These are phyloP conservation scores for Takifugu bimaculatus DNA, from an alignment of 2,113 vertebrate genomes.

Conservation along the genomic window DNA sequence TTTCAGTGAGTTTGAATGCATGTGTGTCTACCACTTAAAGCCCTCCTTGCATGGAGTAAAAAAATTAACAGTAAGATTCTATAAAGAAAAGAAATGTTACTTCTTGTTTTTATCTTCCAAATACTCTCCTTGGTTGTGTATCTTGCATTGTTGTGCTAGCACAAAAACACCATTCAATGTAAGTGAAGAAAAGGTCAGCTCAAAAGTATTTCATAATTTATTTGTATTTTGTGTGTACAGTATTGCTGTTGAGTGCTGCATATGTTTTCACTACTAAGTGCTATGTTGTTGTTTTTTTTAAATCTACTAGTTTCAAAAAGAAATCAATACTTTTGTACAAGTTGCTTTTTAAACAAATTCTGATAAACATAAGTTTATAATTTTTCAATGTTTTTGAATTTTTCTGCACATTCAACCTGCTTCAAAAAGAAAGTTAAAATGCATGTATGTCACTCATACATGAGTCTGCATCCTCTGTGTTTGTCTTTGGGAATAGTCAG, in stretches of 20 bases:
- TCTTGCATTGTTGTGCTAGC: slow-evolving; percentile 41
- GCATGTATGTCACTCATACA: slow-evolving; percentile 74
- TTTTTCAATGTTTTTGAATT: slow-evolving; percentile 7
- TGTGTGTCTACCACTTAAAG: slow-evolving; percentile 12
- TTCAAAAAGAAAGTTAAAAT: slow-evolving; percentile 20
- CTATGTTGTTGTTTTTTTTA: not conserved
- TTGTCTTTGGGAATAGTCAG: slow-evolving; percentile 90
- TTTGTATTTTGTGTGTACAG: slow-evolving; percentile 5
- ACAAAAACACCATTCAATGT: slow-evolving; percentile 8
- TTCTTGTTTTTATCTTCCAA: slow-evolving; percentile 13
- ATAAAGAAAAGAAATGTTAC: slow-evolving; percentile 3
- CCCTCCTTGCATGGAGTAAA: slow-evolving; percentile 43
- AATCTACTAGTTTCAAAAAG: slow-evolving; percentile 17
- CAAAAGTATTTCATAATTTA: slow-evolving; percentile 5
- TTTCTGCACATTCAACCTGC: slow-evolving; percentile 4
- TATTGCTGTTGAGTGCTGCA: slow-evolving; percentile 47
- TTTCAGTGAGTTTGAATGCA: not conserved
- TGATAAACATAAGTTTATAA: slow-evolving; percentile 2
- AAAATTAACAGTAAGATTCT: slow-evolving; percentile 12
- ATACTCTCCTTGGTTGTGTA: slow-evolving; percentile 53
- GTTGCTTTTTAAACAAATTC: slow-evolving; percentile 6
- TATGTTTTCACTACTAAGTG: slow-evolving; percentile 22
- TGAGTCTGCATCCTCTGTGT: slow-evolving; percentile 98
- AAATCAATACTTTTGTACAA: slow-evolving; percentile 31
- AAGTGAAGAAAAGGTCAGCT: slow-evolving; percentile 7